A percentile compares a stretch with the other conserved stretches of the same genome.
phyloP scores from a whole-genome alignment of 2,888 invertebrate species.

The Odontomyia ornata region DNA sequence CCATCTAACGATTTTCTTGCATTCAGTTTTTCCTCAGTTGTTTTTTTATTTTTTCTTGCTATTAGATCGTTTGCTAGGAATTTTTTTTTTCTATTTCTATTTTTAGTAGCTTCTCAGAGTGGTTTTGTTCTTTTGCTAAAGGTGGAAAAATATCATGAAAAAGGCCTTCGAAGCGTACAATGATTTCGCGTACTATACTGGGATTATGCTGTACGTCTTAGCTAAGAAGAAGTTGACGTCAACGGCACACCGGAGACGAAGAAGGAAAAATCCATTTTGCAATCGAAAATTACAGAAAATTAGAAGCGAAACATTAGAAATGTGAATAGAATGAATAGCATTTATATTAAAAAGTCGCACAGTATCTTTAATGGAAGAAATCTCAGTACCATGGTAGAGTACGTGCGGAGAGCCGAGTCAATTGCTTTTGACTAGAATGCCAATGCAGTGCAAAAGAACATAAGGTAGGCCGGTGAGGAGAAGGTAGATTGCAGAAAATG shows the following conservation, averaged over 20 bases:
- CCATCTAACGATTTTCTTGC: slow-evolving; percentile 9
- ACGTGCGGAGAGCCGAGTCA: slow-evolving; percentile 9
- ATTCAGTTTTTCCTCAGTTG: neutral
- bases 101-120: slow-evolving; percentile 1
- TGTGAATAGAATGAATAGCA: slow-evolving; percentile 29
- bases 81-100: neutral
- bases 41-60: no score
- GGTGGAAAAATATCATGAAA: slow-evolving; percentile 23
- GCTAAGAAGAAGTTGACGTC: neutral
- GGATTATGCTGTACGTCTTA: neutral
- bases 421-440: slow-evolving; percentile 22
- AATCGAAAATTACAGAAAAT: slow-evolving; percentile 40
- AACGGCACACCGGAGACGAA: slow-evolving; percentile 1
- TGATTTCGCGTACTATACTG: slow-evolving; percentile 13
- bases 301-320: slow-evolving; percentile 39
- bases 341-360: neutral
- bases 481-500: slow-evolving; percentile 21
- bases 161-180: slow-evolving; percentile 28
- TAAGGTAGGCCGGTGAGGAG: neutral
- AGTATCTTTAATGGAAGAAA: slow-evolving; percentile 27
- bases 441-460: neutral
- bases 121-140: slow-evolving; percentile 3
- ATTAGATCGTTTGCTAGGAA: neutral
- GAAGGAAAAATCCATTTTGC: slow-evolving; percentile 30
- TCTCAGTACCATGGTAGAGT: neutral